Conservation (phyloP, 2,113 vertebrate species). For the Anguilla rostrata region DNA sequence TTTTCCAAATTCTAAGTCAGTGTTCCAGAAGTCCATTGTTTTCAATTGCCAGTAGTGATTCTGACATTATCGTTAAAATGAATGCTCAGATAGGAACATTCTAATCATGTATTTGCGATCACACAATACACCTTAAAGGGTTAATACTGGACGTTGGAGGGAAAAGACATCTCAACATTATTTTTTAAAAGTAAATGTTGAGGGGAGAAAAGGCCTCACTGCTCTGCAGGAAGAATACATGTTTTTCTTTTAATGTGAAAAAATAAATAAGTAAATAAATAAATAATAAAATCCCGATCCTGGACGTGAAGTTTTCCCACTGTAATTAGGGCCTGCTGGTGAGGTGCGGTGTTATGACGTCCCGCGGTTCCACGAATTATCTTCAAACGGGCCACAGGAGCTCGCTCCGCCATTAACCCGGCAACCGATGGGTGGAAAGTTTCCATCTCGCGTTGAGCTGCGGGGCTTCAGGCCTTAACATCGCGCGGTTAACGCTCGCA, state of each 20-base stretch:
- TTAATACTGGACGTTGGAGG: background rate
- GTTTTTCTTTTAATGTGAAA: background rate
- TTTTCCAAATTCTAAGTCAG: too few relatives aligned
- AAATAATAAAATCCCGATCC: conserved; percentile 12
- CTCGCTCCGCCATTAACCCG: conserved; percentile 59
- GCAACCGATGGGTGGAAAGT: conserved; percentile 47
- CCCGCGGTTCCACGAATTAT: conserved; percentile 49
- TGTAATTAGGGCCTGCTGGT: conserved; percentile 60
- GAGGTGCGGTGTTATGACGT: conserved; percentile 53
- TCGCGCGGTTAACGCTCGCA: conserved; percentile 31
- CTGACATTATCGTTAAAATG: too few relatives aligned
- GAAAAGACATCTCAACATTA: background rate
- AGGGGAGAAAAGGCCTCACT: conserved; percentile 2
- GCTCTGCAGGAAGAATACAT: background rate
- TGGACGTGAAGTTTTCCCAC: conserved; percentile 46
- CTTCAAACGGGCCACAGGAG: conserved; percentile 64
- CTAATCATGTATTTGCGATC: too few relatives aligned
- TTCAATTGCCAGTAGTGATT: too few relatives aligned
- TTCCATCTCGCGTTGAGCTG: conserved; percentile 45
- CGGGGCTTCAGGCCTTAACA: conserved; percentile 56
- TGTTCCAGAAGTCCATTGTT: too few relatives aligned
- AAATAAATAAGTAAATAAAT: background rate
- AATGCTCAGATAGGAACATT: too few relatives aligned
- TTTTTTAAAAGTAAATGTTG: background rate
- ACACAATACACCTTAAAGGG: too few relatives aligned